Conservation (phyloP, 2,113 vertebrate species). For the Callorhinus ursinus region DNA sequence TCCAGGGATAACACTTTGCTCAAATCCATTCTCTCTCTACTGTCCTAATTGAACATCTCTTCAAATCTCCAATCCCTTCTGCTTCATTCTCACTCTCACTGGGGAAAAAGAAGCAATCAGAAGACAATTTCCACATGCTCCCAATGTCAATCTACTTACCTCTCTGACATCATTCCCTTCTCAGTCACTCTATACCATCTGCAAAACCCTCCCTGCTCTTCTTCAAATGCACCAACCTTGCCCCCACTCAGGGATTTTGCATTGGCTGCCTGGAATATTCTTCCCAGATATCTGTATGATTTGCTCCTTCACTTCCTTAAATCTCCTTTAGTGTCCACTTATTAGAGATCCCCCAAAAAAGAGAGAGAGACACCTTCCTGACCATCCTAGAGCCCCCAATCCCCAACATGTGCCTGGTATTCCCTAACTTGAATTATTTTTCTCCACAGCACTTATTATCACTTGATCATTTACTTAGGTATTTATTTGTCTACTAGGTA, state of each 20-base stretch:
- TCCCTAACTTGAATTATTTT: background rate
- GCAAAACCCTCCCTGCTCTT: slow-evolving; percentile 11
- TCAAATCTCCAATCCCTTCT: slow-evolving; percentile 35
- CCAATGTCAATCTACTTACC: background rate
- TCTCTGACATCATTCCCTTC: background rate
- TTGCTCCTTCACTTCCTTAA: background rate
- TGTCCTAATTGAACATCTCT: background rate
- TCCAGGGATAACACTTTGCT: background rate
- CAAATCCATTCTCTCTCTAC: background rate
- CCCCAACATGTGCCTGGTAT: background rate
- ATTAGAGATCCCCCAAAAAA: background rate
- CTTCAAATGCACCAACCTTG: background rate
- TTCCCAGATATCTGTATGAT: background rate
- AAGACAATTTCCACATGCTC: background rate
- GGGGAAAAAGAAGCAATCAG: background rate
- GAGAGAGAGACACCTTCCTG: background rate
- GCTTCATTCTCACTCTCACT: background rate
- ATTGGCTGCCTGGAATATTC: background rate
- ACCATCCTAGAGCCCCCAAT: background rate
- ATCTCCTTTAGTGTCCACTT: background rate
- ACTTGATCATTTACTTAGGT: background rate
- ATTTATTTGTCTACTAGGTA: background rate
- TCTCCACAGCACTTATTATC: background rate
- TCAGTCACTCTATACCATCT: background rate
- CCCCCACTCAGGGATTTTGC: background rate